A percentile compares a stretch with the other conserved stretches of the same genome.
Conservation (phyloP, 2,113 vertebrate genomes). For the Orientallactaga bullata region DNA sequence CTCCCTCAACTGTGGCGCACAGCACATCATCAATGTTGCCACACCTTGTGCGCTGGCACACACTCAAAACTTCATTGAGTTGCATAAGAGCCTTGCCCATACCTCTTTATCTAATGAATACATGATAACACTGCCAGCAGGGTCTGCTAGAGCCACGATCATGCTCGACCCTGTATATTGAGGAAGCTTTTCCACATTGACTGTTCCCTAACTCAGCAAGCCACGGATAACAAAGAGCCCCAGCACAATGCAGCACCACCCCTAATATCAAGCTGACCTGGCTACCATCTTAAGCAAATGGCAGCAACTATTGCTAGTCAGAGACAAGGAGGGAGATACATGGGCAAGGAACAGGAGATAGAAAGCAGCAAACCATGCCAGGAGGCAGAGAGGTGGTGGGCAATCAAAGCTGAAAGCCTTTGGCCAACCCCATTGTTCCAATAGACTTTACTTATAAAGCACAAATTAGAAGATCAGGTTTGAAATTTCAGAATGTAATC, state of each 20-base stretch:
- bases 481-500: background rate
- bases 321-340: background rate
- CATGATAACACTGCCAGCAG: background rate
- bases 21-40: background rate
- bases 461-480: background rate
- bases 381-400: background rate
- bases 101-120: background rate
- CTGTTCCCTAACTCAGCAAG: no score
- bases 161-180: background rate
- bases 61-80: background rate
- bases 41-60: rapidly evolving
- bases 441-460: background rate
- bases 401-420: background rate
- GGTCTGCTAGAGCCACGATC: background rate
- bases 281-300: background rate
- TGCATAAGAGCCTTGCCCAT: background rate
- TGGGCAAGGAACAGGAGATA: background rate
- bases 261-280: background rate
- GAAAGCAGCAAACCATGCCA: background rate
- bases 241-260: background rate
- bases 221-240: background rate
- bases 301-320: background rate
- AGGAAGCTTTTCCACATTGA: rapidly evolving
- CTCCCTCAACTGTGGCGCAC: rapidly evolving
- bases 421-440: background rate